A percentile compares a stretch with the other conserved stretches of the same genome.
Conservation (phyloP, 2,113 vertebrate genomes). For the Pantherophis guttatus region DNA sequence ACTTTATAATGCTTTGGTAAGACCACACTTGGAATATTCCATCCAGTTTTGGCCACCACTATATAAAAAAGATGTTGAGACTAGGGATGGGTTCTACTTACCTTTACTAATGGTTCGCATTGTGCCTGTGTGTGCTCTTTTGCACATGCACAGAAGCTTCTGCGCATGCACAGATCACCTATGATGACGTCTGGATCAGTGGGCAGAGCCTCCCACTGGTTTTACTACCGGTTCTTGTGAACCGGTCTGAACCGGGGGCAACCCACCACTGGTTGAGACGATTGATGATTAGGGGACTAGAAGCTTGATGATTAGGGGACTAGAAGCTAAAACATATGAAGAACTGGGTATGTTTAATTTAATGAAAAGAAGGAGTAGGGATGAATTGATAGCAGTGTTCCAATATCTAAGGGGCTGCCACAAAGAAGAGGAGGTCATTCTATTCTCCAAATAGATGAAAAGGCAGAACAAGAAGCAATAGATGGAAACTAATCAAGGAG, state of each 20-base stretch:
- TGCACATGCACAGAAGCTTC: no score
- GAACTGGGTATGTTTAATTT: neutral
- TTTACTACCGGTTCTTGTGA: no score
- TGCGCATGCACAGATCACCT: no score
- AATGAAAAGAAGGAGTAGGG: neutral
- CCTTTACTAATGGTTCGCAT: no score
- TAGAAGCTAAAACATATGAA: neutral
- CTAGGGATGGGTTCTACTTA: no score
- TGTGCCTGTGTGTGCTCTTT: no score
- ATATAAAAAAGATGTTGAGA: neutral
- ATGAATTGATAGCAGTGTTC: neutral
- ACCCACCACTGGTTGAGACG: neutral
- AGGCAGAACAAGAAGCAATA: neutral
- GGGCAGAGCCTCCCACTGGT: no score
- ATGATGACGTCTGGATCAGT: no score
- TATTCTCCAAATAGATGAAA: neutral
- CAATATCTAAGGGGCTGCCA: neutral
- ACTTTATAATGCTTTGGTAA: neutral
- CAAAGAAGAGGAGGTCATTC: neutral
- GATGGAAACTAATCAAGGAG: neutral
- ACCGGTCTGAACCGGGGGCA: no score
- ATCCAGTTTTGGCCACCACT: neutral
- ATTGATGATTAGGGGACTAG: neutral
- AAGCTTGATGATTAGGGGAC: neutral
- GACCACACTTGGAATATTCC: neutral